Percentiles rank a stretch among this genome's conserved stretches.
Conservation (phyloP, 2,888 invertebrate species). For the Noctua fimbriata region DNA sequence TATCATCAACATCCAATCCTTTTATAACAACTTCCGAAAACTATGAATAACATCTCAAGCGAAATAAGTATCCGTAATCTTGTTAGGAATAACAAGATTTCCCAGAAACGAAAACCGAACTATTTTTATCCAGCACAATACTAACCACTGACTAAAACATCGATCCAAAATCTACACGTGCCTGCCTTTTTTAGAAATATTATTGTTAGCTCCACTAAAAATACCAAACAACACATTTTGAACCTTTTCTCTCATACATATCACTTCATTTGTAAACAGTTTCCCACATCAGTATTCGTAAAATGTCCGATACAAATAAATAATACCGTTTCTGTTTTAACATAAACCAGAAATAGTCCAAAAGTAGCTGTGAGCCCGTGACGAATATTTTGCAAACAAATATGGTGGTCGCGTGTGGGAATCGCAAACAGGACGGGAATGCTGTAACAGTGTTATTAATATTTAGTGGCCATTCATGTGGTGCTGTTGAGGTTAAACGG, state of each 20-base stretch:
- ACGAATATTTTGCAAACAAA: conserved; percentile 48
- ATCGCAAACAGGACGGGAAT: conserved; percentile 43
- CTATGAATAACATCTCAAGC: not conserved
- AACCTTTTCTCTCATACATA: conserved; percentile 35
- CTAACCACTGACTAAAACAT: not conserved
- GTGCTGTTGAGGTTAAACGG: conserved; percentile 13
- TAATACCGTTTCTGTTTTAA: conserved; percentile 41
- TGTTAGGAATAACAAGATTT: conserved; percentile 16
- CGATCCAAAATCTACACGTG: conserved; percentile 20
- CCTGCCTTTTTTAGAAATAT: not conserved
- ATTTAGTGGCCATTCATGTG: conserved; percentile 37
- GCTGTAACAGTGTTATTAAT: conserved; percentile 40
- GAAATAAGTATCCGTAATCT: not conserved
- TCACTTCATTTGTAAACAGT: conserved; percentile 42
- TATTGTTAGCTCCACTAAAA: conserved; percentile 5
- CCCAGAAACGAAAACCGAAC: not conserved
- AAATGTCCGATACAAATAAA: conserved; percentile 41
- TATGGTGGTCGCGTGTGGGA: conserved; percentile 24
- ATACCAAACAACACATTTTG: conserved; percentile 20
- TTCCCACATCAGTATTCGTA: conserved; percentile 52
- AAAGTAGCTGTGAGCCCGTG: conserved; percentile 42
- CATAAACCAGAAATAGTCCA: conserved; percentile 36
- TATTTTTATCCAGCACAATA: not conserved
- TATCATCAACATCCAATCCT: not conserved
- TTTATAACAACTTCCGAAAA: not conserved